These are phyloP conservation scores for Electrophaes corylata DNA, from an alignment of 2,888 invertebrate species.

Conservation along the genomic window DNA sequence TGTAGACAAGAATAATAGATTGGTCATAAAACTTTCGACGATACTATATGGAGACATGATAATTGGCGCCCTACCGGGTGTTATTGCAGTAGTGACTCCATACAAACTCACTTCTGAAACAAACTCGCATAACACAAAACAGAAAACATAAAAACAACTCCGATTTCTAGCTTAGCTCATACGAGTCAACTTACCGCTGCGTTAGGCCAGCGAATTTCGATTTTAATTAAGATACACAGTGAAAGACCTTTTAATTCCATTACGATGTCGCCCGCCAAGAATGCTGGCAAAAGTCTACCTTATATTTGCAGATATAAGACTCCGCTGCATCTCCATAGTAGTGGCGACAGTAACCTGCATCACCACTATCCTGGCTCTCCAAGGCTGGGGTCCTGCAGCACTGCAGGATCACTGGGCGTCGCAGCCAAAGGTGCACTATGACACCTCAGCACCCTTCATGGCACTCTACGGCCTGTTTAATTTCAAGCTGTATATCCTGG, in stretches of 20 bases:
- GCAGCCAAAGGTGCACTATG: conserved; percentile 93
- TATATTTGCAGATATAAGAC: conserved; percentile 93
- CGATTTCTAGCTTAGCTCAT: neutral
- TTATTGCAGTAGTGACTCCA: too few relatives aligned
- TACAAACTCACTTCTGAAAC: too few relatives aligned
- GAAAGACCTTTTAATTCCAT: too few relatives aligned
- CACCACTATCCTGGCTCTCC: conserved; percentile 89
- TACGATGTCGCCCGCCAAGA: too few relatives aligned
- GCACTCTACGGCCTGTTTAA: conserved; percentile 96
- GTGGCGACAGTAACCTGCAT: conserved; percentile 92
- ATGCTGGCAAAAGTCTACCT: too few relatives aligned
- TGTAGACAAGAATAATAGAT: too few relatives aligned
- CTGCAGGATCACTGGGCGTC: conserved; percentile 97
- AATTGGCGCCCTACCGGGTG: too few relatives aligned
- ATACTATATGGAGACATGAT: too few relatives aligned
- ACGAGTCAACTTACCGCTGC: neutral
- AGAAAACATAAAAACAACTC: too few relatives aligned
- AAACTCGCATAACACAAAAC: too few relatives aligned
- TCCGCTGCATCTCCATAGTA: conserved; percentile 94
- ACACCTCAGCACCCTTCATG: conserved; percentile 97
- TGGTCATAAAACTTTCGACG: too few relatives aligned
- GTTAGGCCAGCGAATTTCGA: neutral
- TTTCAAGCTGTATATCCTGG: conserved; percentile 96
- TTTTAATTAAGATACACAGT: too few relatives aligned
- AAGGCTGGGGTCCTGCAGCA: conserved; percentile 94